Conservation (phyloP, 2,113 vertebrate species). For the Toxostoma redivivum region DNA sequence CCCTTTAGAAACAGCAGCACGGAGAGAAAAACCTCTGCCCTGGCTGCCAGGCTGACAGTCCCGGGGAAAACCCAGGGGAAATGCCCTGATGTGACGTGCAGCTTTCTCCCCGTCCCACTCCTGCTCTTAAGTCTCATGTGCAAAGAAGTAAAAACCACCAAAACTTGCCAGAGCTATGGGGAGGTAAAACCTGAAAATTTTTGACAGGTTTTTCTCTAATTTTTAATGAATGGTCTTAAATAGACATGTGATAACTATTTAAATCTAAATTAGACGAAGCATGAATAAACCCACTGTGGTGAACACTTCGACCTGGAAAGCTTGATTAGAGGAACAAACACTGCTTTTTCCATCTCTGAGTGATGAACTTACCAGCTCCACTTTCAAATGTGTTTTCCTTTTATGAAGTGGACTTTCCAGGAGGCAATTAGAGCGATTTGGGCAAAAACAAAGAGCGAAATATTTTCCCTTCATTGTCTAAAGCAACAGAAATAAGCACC, state of each 20-base stretch:
- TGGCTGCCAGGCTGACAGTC: neutral
- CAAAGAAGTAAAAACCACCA: neutral
- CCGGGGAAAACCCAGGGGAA: neutral
- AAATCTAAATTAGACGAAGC: neutral
- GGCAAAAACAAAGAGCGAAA: slow-evolving; percentile 47
- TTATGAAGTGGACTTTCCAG: slow-evolving; percentile 45
- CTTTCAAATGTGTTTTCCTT: slow-evolving; percentile 48
- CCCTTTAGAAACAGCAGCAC: neutral
- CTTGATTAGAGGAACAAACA: neutral
- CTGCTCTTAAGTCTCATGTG: neutral
- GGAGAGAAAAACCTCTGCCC: neutral
- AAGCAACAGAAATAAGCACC: neutral
- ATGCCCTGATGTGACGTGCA: neutral
- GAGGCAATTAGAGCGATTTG: slow-evolving; percentile 36
- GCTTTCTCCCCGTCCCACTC: neutral
- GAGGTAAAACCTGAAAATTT: neutral
- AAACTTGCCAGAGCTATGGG: neutral
- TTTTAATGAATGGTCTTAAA: neutral
- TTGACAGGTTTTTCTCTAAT: neutral
- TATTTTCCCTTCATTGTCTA: slow-evolving; percentile 54
- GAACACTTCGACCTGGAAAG: neutral
- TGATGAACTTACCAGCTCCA: slow-evolving; percentile 4
- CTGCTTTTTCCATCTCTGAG: slow-evolving; percentile 6
- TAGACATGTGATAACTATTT: neutral
- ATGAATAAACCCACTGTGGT: neutral